A percentile compares a stretch with the other conserved stretches of the same genome.
Conservation (phyloP, 1,140 invertebrate genomes). For the Tribolium castaneum region DNA sequence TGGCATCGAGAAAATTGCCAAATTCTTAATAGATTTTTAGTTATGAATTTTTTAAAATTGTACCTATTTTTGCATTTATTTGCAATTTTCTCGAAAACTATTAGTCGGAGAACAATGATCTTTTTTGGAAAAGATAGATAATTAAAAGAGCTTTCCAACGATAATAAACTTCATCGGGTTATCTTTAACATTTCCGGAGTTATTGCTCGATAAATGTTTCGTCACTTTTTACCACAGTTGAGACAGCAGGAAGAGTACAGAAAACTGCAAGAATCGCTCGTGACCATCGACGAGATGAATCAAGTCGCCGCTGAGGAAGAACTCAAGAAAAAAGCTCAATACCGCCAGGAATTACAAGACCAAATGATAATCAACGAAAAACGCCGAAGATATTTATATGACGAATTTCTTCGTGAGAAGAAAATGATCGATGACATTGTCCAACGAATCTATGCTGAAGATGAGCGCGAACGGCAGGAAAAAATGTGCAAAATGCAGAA, state of each 20-base stretch:
- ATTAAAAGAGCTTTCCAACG: too few species aligned
- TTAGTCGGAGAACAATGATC: too few species aligned
- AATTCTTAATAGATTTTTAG: too few species aligned
- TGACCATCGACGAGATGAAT: slow-evolving; percentile 26
- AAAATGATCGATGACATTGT: slow-evolving; percentile 64
- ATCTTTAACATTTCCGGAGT: too few species aligned
- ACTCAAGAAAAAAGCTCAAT: slow-evolving; percentile 57
- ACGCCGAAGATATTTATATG: slow-evolving; percentile 59
- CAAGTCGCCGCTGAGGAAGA: slow-evolving; percentile 52
- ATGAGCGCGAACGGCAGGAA: slow-evolving; percentile 58
- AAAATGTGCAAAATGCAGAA: slow-evolving; percentile 60
- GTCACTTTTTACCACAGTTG: not conserved
- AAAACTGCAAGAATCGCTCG: not conserved
- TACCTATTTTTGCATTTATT: too few species aligned
- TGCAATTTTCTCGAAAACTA: too few species aligned
- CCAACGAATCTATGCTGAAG: slow-evolving; percentile 62
- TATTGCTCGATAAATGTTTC: too few species aligned
- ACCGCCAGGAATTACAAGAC: slow-evolving; percentile 62
- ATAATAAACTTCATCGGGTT: too few species aligned
- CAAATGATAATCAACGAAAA: slow-evolving; percentile 63
- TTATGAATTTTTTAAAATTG: too few species aligned
- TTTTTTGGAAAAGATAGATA: too few species aligned
- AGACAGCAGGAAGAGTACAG: not conserved
- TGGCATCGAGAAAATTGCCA: too few species aligned
- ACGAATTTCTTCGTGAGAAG: slow-evolving; percentile 64